Evolutionary conservation across 2,113 vertebrate genomes (phyloP), one percentile per base, ranked within the genome.

Genomic region (Zosterops pallidus): DNA sequence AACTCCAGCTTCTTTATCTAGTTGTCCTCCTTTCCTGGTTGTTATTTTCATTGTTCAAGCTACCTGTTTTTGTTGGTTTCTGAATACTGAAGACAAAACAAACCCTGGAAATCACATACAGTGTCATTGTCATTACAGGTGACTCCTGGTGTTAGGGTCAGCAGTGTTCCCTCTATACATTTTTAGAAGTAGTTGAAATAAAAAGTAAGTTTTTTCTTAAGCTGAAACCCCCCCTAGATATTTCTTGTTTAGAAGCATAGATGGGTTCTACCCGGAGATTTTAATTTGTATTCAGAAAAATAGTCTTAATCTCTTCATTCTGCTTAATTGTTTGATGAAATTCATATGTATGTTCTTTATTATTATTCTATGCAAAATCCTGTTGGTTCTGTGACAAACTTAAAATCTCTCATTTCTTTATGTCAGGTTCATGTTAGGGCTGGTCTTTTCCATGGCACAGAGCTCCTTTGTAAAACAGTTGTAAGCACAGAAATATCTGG

Each of bases 391-490:
- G 16, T 52, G 29, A 15, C 47, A 91, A 68, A 16, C 50, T 85
- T 76, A 57, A 82, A 35, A 50, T 41, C 16, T 76, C 31, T 89
- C 4, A 5, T 94, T 89, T 91, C 22, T 42, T 47, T 70, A 9
- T 84, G 94, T 23, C 92, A 99, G 99, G 98, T 99, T 95, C 99
- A 99, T 88, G 98, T 99, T 80, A 98, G 99, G 95, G 99, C 99
- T 35, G 99, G 99, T n/a, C 98, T 99, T 74, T 99, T 99, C 97
- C 99, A 99, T 26, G 99, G 99, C 83, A 99, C 99, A 1, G 99
- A 99, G 96, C 98, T 99, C 59, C 98, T 99, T 63, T 99, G 99
- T 95, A 99, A 99, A 97, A 98, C 99, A 3, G 82, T 98, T 4
- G 98, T 99, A 94, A 99, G 99, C 98, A 98, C 97, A 44, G 99